Evolutionary conservation across 2,113 vertebrate species (phyloP), one percentile per base, ranked within the genome.

Genomic region (Orthochromis malagaraziensis): DNA sequence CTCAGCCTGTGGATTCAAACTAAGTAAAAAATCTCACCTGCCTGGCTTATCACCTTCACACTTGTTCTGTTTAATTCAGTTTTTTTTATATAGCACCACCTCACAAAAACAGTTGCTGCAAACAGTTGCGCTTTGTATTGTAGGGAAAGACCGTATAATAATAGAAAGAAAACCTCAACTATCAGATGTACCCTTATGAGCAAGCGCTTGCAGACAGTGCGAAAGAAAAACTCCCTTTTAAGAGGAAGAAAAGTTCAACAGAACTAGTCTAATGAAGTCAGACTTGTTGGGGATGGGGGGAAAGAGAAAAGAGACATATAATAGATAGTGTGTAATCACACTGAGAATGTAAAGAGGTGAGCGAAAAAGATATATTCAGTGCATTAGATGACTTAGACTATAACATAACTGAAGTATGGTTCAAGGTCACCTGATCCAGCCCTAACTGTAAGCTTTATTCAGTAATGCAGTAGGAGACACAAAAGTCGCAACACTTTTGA

Each of bases 351-450:
- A 2, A 35, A 65, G 60, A 38, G 10, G 19, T 65, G 33, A 38
- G 33, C 1, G 0, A 2, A 35, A 35, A 40, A 40, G 1, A 70
- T 14, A 42, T 24, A 21, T 8, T 70, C n/a, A 42, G 35, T 40
- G 35, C 35, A 70, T 21, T 33, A 60, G 29, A 60, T 31, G 26
- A 57, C 55, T 57, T 57, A 57, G 24, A 57, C 24, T 53, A 26
- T 55, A 55, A 21, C 54, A 26, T 55, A 55, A 55, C 54, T 55
- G 6, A 55, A 26, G 54, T 14, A 26, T 57, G 54, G 24, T 57
- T 57, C 21, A 57, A 57, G 54, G 4, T 26, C 54, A 57, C 12
- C 24, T 29, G 13, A 58, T 29, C 13, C 0, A 58, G 24, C 55
- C 3, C 7, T 29, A 57, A 16, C 13, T 58, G 13, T 16, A 58